A percentile compares a stretch with the other conserved stretches of the same genome.
These are phyloP conservation scores for Rotaria magnacalcarata DNA, from an alignment of 2,888 invertebrate genomes.

Conservation along the genomic window DNA sequence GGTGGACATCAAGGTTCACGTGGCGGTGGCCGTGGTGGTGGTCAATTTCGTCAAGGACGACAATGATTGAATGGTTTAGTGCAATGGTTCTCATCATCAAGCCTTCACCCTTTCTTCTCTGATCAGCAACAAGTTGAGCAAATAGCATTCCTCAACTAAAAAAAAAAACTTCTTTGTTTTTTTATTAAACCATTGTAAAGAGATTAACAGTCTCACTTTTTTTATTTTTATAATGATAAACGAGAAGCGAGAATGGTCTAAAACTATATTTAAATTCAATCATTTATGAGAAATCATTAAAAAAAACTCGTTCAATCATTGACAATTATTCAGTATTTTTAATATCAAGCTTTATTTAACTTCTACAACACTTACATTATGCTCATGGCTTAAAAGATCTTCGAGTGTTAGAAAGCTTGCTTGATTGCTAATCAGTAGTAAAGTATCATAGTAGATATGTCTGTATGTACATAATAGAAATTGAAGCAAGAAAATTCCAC, in stretches of 20 bases:
- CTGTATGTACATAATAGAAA: no score
- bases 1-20: constrained; percentile 9
- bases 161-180: neutral
- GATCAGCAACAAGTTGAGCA: neutral
- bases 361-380: no score
- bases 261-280: no score
- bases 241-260: neutral
- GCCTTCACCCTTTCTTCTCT: neutral
- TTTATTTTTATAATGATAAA: neutral
- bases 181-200: neutral
- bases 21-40: neutral
- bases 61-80: neutral
- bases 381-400: no score
- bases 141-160: neutral
- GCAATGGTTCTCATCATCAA: neutral
- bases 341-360: no score
- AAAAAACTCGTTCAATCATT: no score
- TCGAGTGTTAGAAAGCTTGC: no score
- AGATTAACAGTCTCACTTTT: neutral
- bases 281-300: no score
- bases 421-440: no score
- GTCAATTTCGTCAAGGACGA: neutral
- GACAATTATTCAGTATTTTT: no score
- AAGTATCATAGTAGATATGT: no score
- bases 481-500: no score